phyloP scores from a whole-genome alignment of 1,140 invertebrate genomes.

The Papilio polytes region DNA sequence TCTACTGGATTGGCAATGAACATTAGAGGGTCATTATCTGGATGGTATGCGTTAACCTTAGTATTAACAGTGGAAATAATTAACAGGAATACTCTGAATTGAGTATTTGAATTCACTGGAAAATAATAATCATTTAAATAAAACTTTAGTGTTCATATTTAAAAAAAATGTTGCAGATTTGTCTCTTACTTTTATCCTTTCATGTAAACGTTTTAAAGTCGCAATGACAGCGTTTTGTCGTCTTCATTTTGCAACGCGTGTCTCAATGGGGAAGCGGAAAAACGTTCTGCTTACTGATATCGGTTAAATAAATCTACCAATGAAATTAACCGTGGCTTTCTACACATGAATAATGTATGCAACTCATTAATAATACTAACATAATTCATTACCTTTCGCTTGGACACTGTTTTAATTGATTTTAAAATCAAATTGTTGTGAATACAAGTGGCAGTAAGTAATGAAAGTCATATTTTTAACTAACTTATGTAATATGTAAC shows the following conservation, averaged over 20 bases:
- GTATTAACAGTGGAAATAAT: neutral
- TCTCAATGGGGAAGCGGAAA: neutral
- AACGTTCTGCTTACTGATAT: neutral
- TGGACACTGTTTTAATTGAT: constrained; percentile 37
- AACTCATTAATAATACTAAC: constrained; percentile 15
- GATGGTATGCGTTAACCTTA: constrained; percentile 15
- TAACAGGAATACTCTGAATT: neutral
- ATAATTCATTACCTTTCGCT: neutral
- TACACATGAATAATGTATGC: constrained; percentile 30
- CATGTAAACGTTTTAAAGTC: constrained; percentile 9
- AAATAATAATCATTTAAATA: neutral
- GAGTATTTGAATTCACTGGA: constrained; percentile 36
- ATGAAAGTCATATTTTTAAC: neutral
- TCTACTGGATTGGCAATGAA: constrained; percentile 63
- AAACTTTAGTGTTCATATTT: neutral
- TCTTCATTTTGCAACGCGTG: constrained; percentile 26
- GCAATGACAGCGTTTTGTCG: neutral
- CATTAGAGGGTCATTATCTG: constrained; percentile 50
- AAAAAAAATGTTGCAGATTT: neutral
- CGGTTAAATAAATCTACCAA: neutral
- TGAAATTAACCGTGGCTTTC: constrained; percentile 30
- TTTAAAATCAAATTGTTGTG: neutral
- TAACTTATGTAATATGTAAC: neutral
- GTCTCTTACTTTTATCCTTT: constrained; percentile 22
- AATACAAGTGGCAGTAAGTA: neutral